Evolutionary conservation across 2,797 vertebrate species (phyloP), one percentile per base, ranked within the genome.

Genomic region (Galago senegalensis): DNA sequence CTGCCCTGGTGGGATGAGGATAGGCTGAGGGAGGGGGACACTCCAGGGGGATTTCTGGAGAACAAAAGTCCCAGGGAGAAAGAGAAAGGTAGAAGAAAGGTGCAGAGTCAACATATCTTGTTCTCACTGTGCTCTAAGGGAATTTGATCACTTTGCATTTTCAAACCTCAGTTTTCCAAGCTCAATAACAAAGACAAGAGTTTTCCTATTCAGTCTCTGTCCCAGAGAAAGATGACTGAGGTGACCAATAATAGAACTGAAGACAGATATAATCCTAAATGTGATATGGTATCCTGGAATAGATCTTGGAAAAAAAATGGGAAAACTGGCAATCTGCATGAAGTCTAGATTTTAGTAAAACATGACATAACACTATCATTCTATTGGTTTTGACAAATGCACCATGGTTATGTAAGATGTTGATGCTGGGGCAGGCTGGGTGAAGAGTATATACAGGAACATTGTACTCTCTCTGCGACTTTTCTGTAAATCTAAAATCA

Each of bases 401-500:
- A 18, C n/a, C 49, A 3, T 7, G 23, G 29, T 40, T 17, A 34
- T 21, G 49, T 43, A 49, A 86, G 56, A 63, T 37, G 87, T 14
- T 8, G 72, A 8, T 0, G 2, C 16, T 86, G 83, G 18, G 43
- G 12, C 31, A n/a, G 73, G 8, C 56, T 92, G 69, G 21, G 37
- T 49, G 16, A n/a, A 37, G 63, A 72, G n/a, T 69, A 7, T 53
- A 53, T 63, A 23, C 29, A 20, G 72, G 20, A 46, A 73, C 34
- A 23, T 18, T 77, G 17, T 60, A 63, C 58, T 83, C 0, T 89
- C 61, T 91, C 40, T 23, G 56, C 73, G 89, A 69, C 46, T 91
- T 95, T 73, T 84, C 89, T 96, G 58, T 90, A 29, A 89, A 56
- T 82, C 18, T 63, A 85, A 96, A 91, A 65, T 82, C 79, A 95